Conservation (phyloP, 2,797 vertebrate genomes). For the Acrocephalus scirpaceus region DNA sequence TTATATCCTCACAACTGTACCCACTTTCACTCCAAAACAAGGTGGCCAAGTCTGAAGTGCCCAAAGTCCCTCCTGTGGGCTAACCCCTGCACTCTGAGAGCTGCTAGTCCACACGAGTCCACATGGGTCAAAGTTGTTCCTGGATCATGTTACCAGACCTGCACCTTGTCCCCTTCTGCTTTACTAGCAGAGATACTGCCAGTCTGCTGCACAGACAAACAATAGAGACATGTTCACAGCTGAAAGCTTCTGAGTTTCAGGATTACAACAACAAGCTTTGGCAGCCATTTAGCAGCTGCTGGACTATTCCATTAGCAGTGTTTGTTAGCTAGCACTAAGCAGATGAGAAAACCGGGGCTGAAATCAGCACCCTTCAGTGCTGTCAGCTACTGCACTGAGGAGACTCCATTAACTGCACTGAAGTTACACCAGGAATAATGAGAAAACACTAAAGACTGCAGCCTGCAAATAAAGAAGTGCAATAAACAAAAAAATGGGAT, state of each 20-base stretch:
- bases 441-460: neutral
- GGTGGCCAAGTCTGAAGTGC: neutral
- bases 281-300: neutral
- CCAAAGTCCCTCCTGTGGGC: neutral
- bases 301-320: neutral
- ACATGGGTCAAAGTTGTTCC: neutral
- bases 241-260: neutral
- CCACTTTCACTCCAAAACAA: neutral
- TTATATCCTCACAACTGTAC: neutral
- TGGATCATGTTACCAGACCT: neutral
- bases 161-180: neutral
- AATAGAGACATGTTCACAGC: neutral
- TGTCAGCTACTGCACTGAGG: neutral
- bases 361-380: neutral
- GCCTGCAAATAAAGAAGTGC: neutral
- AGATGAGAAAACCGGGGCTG: neutral
- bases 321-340: neutral
- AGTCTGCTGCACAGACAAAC: neutral
- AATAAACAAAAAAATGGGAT: neutral
- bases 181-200: neutral
- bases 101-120: rapidly evolving
- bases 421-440: neutral
- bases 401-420: neutral
- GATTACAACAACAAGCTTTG: neutral
- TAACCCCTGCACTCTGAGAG: neutral